Percentiles rank a stretch among this genome's conserved stretches.
phyloP scores from a whole-genome alignment of 2,113 vertebrate species.

The Sinocyclocheilus grahami region DNA sequence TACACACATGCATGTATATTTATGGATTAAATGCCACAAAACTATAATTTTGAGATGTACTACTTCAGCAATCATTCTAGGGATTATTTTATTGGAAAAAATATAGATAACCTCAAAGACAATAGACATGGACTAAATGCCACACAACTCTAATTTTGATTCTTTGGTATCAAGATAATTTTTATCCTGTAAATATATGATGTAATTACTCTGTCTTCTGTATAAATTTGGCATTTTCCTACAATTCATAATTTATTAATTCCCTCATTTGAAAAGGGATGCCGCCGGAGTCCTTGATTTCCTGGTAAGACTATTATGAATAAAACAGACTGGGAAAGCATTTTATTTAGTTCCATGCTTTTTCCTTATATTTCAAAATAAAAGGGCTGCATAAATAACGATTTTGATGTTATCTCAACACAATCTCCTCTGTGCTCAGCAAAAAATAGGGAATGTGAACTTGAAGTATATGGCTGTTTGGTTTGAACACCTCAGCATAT shows the following conservation, averaged over 20 bases:
- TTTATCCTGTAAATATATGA: background rate
- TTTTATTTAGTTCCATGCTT: background rate
- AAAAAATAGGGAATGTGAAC: background rate
- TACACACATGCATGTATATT: background rate
- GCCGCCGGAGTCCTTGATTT: constrained; percentile 4
- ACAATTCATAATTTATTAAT: constrained; percentile 25
- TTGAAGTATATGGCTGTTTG: background rate
- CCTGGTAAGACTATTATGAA: constrained; percentile 18
- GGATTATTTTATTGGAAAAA: too few species aligned
- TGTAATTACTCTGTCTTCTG: background rate
- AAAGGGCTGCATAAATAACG: background rate
- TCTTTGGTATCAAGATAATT: background rate
- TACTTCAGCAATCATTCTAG: too few species aligned
- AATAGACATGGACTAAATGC: background rate
- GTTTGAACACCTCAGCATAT: background rate
- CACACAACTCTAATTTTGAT: background rate
- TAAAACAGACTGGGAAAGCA: background rate
- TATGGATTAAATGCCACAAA: background rate
- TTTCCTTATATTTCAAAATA: background rate
- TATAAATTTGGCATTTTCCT: constrained; percentile 26
- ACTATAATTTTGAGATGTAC: too few species aligned
- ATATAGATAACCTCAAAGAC: background rate
- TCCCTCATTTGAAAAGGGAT: constrained; percentile 11
- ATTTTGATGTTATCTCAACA: constrained; percentile 5
- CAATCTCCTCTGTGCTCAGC: background rate